A percentile compares a stretch with the other conserved stretches of the same genome.
These are phyloP conservation scores for Nixonia krombeini DNA, from an alignment of 1,140 invertebrate species.

Conservation along the genomic window DNA sequence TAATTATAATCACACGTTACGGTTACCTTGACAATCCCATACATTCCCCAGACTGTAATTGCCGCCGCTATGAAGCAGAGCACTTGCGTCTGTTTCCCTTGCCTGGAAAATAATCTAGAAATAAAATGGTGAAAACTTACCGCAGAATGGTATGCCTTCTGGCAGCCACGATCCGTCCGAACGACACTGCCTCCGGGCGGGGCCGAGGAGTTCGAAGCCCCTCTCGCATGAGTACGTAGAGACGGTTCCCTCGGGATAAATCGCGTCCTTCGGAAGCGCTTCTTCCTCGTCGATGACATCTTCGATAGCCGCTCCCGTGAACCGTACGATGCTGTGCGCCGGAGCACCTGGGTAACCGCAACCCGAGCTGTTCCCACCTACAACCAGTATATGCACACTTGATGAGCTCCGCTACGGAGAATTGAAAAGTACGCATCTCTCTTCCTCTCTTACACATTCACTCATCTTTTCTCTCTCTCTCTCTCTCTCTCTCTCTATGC, in stretches of 20 bases:
- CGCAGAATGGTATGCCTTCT: constrained; percentile 93
- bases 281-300: constrained; percentile 68
- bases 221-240: constrained; percentile 91
- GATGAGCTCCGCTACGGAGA: constrained; percentile 5
- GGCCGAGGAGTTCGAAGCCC: constrained; percentile 92
- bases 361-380: constrained; percentile 53
- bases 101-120: no score
- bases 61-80: no score
- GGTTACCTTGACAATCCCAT: no score
- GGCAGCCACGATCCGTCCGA: constrained; percentile 87
- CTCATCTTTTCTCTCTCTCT: no score
- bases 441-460: no score
- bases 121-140: no score
- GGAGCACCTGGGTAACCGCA: constrained; percentile 95
- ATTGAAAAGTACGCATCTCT: neutral
- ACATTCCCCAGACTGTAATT: no score
- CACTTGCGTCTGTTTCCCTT: no score
- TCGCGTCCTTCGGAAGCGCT: constrained; percentile 72
- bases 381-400: constrained; percentile 14
- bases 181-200: constrained; percentile 83
- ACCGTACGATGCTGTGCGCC: constrained; percentile 86
- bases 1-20: no score
- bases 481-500: neutral
- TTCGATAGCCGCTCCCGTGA: constrained; percentile 72
- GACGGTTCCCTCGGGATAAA: constrained; percentile 77